These are phyloP conservation scores for Tadarida brasiliensis DNA, from an alignment of 2,797 vertebrate species.

Conservation along the genomic window DNA sequence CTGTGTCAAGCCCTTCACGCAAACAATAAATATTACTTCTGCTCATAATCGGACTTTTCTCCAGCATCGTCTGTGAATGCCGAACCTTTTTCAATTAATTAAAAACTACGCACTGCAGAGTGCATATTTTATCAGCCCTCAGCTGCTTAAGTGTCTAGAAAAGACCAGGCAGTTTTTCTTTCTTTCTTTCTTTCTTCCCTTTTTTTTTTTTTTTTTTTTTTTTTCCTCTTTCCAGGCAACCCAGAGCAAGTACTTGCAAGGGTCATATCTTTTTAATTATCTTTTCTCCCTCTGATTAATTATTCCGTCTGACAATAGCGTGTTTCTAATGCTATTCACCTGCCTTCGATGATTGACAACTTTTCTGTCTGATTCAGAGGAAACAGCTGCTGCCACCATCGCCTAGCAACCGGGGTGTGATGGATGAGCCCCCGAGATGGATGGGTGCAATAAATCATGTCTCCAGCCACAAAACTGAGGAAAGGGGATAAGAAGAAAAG, in stretches of 20 bases:
- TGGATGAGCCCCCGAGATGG: constrained; percentile 99
- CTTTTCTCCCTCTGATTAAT: constrained; percentile 99
- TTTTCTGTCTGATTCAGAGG: constrained; percentile 99
- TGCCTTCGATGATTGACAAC: constrained; percentile 99
- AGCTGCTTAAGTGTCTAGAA: constrained; percentile 92
- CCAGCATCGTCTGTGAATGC: constrained; percentile 92
- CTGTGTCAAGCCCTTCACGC: constrained; percentile 89
- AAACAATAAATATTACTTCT: constrained; percentile 94
- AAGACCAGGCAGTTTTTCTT: constrained; percentile 90
- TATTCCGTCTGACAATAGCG: constrained; percentile 99
- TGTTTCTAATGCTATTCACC: constrained; percentile 99
- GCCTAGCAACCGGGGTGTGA: constrained; percentile 99
- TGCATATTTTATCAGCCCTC: constrained; percentile 96
- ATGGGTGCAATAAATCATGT: constrained; percentile 99
- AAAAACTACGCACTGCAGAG: constrained; percentile 94
- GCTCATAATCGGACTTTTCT: constrained; percentile 92
- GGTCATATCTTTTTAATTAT: constrained; percentile 99
- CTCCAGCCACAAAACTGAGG: constrained; percentile 97
- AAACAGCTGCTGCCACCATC: constrained; percentile 99
- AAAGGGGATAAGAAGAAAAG: constrained; percentile 91
- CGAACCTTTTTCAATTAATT: constrained; percentile 98
- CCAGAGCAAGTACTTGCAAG: constrained; percentile 97
- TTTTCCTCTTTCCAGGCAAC: constrained; percentile 92
- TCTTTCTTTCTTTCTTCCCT: constrained; percentile 88
- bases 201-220: constrained; percentile 85